These are phyloP conservation scores for Paragorgia papillata DNA, from an alignment of 92 coral and sea anemone species.

Conservation along the genomic window DNA sequence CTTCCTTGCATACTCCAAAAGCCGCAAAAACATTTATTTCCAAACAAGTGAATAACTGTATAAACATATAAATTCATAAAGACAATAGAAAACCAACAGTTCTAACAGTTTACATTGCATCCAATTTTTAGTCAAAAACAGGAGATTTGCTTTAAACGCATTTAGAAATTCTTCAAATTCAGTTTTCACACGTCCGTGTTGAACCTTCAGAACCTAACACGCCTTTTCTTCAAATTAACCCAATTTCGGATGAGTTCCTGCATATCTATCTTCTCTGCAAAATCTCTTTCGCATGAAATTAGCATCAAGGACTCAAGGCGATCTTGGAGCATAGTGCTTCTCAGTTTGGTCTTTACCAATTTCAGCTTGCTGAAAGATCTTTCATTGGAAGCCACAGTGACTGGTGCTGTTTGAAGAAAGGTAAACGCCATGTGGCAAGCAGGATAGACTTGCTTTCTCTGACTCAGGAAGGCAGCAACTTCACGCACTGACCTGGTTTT, in stretches of 20 bases:
- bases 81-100: too few relatives aligned
- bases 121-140: too few relatives aligned
- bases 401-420: slow-evolving; percentile 40
- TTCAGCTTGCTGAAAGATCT: slow-evolving; percentile 27
- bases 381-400: slow-evolving; percentile 37
- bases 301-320: slow-evolving; percentile 30
- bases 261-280: slow-evolving; percentile 15
- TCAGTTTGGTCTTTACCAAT: slow-evolving; percentile 19
- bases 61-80: too few relatives aligned
- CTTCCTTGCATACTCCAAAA: too few relatives aligned
- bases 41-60: too few relatives aligned
- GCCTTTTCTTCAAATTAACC: slow-evolving; percentile 33
- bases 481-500: slow-evolving; percentile 22
- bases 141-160: too few relatives aligned
- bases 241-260: background rate
- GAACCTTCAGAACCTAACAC: too few relatives aligned
- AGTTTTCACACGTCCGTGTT: too few relatives aligned
- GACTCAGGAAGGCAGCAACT: slow-evolving; percentile 19
- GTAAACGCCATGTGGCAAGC: slow-evolving; percentile 9
- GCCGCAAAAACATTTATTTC: too few relatives aligned
- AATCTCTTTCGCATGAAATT: slow-evolving; percentile 27
- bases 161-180: too few relatives aligned
- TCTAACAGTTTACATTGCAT: too few relatives aligned
- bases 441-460: slow-evolving; percentile 23
- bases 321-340: slow-evolving; percentile 34